Conservation (phyloP, 2,797 vertebrate genomes). For the Onychomys torridus region DNA sequence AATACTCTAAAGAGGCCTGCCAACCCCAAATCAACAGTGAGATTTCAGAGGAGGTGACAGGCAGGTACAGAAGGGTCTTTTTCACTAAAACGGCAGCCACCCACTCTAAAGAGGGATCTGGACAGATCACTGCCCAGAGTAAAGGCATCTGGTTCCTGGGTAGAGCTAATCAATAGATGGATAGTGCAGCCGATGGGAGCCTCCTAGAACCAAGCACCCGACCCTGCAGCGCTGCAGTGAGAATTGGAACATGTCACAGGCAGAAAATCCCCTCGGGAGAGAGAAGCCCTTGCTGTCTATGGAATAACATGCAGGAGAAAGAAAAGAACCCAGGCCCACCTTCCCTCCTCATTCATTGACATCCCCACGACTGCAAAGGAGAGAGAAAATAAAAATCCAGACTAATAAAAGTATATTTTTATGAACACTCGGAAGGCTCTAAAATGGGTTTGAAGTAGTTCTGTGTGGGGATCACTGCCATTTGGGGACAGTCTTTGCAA, state of each 20-base stretch:
- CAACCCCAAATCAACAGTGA: too few relatives aligned
- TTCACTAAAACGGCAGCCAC: not conserved
- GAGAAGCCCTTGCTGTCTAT: not conserved
- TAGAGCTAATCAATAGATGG: not conserved
- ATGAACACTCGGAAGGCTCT: not conserved
- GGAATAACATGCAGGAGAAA: not conserved
- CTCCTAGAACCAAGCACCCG: not conserved
- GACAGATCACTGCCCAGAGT: not conserved
- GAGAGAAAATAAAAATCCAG: conserved; percentile 4
- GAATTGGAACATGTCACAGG: not conserved
- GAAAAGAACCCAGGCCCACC: not conserved
- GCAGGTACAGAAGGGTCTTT: not conserved
- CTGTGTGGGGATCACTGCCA: not conserved
- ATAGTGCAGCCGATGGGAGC: not conserved
- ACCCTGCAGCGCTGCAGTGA: not conserved
- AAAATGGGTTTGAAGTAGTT: not conserved
- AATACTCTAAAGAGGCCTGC: not conserved
- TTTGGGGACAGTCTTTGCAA: not conserved
- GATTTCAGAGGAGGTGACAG: not conserved
- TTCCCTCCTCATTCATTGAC: not conserved
- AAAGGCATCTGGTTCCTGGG: not conserved
- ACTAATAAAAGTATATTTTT: not conserved
- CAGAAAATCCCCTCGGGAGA: not conserved
- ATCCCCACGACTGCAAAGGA: not conserved
- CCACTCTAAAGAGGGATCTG: not conserved